Conservation (phyloP, 1,140 invertebrate species). For the Halesus radiatus region DNA sequence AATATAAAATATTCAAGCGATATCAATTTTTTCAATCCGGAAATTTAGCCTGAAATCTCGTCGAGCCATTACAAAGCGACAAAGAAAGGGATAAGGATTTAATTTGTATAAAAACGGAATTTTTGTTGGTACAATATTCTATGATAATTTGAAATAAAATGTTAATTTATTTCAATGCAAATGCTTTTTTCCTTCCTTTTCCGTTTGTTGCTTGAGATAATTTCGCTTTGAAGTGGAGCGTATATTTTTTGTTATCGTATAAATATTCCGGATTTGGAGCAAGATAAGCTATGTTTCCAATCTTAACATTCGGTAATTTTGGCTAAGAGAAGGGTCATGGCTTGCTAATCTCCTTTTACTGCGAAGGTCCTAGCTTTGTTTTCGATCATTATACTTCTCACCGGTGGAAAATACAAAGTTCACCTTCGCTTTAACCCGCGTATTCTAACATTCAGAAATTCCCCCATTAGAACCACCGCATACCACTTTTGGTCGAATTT, state of each 20-base stretch:
- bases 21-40: no score
- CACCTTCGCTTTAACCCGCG: not conserved
- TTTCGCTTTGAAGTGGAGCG: not conserved
- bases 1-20: no score
- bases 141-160: no score
- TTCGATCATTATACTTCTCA: slow-evolving; percentile 6
- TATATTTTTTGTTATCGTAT: not conserved
- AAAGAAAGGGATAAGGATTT: no score
- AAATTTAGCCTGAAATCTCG: no score
- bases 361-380: not conserved
- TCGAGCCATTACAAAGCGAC: no score
- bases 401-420: not conserved
- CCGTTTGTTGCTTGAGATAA: no score
- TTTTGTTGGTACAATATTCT: no score
- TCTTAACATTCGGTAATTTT: slow-evolving; percentile 15
- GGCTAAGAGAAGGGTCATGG: slow-evolving; percentile 3
- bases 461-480: not conserved
- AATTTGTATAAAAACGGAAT: no score
- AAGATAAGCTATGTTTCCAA: not conserved
- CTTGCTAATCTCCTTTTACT: not conserved
- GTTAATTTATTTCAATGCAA: no score
- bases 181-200: no score
- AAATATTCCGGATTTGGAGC: not conserved
- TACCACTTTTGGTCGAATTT: not conserved
- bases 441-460: not conserved